Conservation (phyloP, 2,888 invertebrate genomes). For the Parnassius glacialis region DNA sequence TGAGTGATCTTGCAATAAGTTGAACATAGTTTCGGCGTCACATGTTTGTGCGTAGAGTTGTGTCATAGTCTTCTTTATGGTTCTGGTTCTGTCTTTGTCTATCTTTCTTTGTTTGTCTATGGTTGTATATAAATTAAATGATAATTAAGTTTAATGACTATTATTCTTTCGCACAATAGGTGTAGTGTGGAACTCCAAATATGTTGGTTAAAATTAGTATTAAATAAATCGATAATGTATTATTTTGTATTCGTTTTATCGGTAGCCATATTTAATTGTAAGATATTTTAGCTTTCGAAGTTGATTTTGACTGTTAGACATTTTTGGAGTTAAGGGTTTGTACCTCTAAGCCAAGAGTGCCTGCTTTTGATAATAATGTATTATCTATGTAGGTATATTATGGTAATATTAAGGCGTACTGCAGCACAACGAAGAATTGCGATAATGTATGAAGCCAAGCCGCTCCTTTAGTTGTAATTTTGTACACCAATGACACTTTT, state of each 20-base stretch:
- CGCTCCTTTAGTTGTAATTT: slow-evolving; percentile 59
- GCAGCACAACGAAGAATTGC: slow-evolving; percentile 57
- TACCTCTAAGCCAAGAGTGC: slow-evolving; percentile 57
- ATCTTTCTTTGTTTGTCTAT: background rate
- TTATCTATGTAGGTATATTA: slow-evolving; percentile 21
- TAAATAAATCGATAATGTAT: slow-evolving; percentile 24
- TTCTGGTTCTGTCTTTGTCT: too few species aligned
- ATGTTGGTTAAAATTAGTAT: slow-evolving; percentile 16
- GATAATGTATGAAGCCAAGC: slow-evolving; percentile 56
- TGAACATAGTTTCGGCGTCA: too few species aligned
- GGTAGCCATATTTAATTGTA: slow-evolving; percentile 26
- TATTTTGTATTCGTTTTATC: slow-evolving; percentile 24
- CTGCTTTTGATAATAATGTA: slow-evolving; percentile 50
- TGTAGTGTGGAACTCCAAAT: background rate
- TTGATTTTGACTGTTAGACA: slow-evolving; percentile 32
- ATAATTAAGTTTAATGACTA: too few species aligned
- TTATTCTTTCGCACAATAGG: too few species aligned
- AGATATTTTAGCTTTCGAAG: slow-evolving; percentile 23
- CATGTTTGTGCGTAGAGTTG: too few species aligned
- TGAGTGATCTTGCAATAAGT: too few species aligned
- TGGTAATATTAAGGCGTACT: slow-evolving; percentile 30
- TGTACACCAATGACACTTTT: slow-evolving; percentile 78
- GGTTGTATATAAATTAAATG: background rate
- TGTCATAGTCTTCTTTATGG: too few species aligned
- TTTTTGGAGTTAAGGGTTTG: slow-evolving; percentile 15